A percentile compares a stretch with the other conserved stretches of the same genome.
Conservation (phyloP, 1,140 invertebrate genomes). For the Dendrolimus punctatus region DNA sequence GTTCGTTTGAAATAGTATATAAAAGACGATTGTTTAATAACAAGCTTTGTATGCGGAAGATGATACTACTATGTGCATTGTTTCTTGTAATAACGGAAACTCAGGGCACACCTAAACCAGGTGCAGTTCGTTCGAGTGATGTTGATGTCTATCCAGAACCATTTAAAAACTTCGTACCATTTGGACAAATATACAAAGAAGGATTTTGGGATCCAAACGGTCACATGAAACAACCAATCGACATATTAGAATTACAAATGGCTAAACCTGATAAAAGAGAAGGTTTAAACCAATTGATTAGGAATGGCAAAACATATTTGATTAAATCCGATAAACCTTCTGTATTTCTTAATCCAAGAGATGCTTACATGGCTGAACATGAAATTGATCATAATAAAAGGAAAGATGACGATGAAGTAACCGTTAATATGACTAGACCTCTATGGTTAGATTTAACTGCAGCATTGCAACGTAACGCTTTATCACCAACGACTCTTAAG, state of each 20-base stretch:
- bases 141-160: slow-evolving; percentile 1
- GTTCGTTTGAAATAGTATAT: not conserved
- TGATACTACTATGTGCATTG: slow-evolving; percentile 2
- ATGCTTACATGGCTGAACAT: slow-evolving; percentile 3
- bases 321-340: not conserved
- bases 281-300: slow-evolving; percentile 4
- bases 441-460: slow-evolving; percentile 2
- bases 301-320: slow-evolving; percentile 1
- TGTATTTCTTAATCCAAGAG: slow-evolving; percentile 5
- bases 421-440: not conserved
- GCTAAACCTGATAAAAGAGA: slow-evolving; percentile 4
- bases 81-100: slow-evolving; percentile 6
- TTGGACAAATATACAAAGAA: slow-evolving; percentile 22
- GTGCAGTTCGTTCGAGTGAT: not conserved
- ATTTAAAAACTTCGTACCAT: slow-evolving; percentile 12
- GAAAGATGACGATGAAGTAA: not conserved
- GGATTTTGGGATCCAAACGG: slow-evolving; percentile 9
- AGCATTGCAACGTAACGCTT: too few species aligned
- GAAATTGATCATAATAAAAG: not conserved
- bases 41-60: not conserved
- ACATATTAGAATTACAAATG: slow-evolving; percentile 10
- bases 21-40: not conserved
- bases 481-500: too few species aligned
- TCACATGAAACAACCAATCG: slow-evolving; percentile 13
- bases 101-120: not conserved